Conservation (phyloP, 2,113 vertebrate genomes). For the Caranx ignobilis region DNA sequence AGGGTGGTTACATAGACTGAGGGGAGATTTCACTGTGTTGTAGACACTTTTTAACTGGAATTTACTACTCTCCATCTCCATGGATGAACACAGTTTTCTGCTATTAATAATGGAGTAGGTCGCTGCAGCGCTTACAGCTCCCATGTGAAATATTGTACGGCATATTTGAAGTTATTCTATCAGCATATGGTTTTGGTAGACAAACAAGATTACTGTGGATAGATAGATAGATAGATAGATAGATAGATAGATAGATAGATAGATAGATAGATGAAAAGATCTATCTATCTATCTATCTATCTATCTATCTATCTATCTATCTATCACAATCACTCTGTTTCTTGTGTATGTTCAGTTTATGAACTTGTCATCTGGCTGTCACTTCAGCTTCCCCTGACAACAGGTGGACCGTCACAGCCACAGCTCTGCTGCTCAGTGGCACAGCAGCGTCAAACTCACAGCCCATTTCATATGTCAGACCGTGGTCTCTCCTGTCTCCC, state of each 20-base stretch:
- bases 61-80: conserved; percentile 4
- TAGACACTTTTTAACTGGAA: conserved; percentile 20
- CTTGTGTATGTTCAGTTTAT: background rate
- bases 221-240: background rate
- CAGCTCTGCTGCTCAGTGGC: conserved; percentile 15
- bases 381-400: background rate
- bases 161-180: background rate
- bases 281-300: too few species aligned
- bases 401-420: conserved; percentile 20
- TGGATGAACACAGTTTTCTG: conserved; percentile 1
- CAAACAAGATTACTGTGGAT: too few species aligned
- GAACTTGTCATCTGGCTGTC: background rate
- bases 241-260: too few species aligned
- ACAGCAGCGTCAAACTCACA: conserved; percentile 51
- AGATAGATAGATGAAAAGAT: too few species aligned
- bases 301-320: too few species aligned
- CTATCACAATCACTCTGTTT: background rate
- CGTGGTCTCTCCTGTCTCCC: conserved; percentile 1
- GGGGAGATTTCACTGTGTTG: conserved; percentile 14
- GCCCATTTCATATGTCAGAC: conserved; percentile 46
- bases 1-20: background rate
- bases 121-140: background rate
- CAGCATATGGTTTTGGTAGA: too few species aligned
- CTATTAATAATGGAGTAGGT: background rate
- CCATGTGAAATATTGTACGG: background rate